Conservation (phyloP, 2,888 invertebrate species). For the Nomada fabriciana region DNA sequence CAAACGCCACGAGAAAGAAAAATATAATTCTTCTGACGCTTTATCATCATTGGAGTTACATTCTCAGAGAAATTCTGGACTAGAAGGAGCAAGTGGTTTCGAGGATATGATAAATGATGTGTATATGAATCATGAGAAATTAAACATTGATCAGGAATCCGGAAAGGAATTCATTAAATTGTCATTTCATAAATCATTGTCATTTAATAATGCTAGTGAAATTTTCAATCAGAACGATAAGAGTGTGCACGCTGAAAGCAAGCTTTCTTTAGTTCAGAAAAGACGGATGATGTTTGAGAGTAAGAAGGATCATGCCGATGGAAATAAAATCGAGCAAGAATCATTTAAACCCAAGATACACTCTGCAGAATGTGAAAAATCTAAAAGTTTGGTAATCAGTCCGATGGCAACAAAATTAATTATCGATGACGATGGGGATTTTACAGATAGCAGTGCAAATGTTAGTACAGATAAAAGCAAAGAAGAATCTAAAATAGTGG, state of each 20-base stretch:
- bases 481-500: not conserved
- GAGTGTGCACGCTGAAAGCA: constrained; percentile 43
- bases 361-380: not conserved
- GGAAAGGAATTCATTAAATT: constrained; percentile 69
- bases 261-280: constrained; percentile 77
- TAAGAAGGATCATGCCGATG: constrained; percentile 13
- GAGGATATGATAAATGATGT: not conserved
- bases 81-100: not conserved
- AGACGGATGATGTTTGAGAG: constrained; percentile 77
- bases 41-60: constrained; percentile 12
- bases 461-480: not conserved
- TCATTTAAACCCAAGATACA: constrained; percentile 1
- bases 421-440: not conserved
- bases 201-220: constrained; percentile 78
- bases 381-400: not conserved
- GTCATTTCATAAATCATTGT: constrained; percentile 67
- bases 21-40: constrained; percentile 8
- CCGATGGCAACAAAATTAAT: not conserved
- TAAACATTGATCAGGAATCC: constrained; percentile 53
- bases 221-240: constrained; percentile 55
- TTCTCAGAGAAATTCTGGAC: not conserved
- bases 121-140: constrained; percentile 48
- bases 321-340: not conserved
- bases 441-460: not conserved
- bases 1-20: constrained; percentile 42